These are phyloP conservation scores for Leucophenga maculata DNA, from an alignment of 2,888 invertebrate species.

Conservation along the genomic window DNA sequence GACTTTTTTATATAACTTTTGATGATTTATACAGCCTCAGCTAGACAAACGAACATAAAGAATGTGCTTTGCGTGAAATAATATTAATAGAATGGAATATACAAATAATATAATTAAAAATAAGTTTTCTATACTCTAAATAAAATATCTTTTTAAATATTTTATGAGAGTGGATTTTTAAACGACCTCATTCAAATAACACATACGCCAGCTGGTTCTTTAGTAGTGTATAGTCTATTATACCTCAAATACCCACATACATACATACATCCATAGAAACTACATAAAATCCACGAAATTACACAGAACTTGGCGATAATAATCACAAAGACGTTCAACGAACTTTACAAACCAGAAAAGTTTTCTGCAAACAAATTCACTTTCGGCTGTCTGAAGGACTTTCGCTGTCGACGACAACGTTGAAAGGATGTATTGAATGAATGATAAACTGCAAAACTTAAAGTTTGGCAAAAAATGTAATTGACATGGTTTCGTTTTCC, in stretches of 20 bases:
- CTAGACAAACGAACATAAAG: too few species aligned
- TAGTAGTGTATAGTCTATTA: neutral
- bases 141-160: too few species aligned
- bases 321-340: slow-evolving; percentile 48
- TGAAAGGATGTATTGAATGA: slow-evolving; percentile 36
- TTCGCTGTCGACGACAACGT: slow-evolving; percentile 14
- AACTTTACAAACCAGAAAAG: slow-evolving; percentile 40
- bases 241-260: neutral
- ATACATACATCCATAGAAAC: neutral
- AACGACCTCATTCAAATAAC: neutral
- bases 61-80: too few species aligned
- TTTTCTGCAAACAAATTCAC: slow-evolving; percentile 38
- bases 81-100: too few species aligned
- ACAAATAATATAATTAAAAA: too few species aligned
- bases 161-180: too few species aligned
- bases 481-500: slow-evolving; percentile 62
- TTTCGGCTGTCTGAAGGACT: slow-evolving; percentile 40
- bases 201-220: too few species aligned
- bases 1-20: too few species aligned
- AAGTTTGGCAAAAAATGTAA: slow-evolving; percentile 42
- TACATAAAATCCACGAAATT: too few species aligned
- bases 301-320: neutral
- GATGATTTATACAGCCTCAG: too few species aligned
- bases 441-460: slow-evolving; percentile 41
- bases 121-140: too few species aligned